Evolutionary conservation across 2,797 vertebrate genomes (phyloP).

Genomic region (Pagetopsis macropterus): DNA sequence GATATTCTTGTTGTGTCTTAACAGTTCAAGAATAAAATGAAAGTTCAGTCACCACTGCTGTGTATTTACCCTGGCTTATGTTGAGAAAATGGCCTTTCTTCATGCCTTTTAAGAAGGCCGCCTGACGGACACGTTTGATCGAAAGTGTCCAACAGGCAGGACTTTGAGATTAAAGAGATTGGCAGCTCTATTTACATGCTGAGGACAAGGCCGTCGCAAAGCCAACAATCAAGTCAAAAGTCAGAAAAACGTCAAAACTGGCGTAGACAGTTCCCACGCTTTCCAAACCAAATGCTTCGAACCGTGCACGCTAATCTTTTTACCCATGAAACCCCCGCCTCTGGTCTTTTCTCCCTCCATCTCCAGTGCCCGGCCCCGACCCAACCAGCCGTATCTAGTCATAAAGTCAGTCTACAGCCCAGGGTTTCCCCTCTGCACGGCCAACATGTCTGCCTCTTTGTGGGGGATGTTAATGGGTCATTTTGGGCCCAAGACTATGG

Average conservation of each 20-base stretch:
- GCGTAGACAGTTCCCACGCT: slow-evolving; percentile 70
- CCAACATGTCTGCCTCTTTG: slow-evolving; percentile 47
- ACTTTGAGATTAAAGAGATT: slow-evolving; percentile 27
- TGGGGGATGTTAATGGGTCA: slow-evolving; percentile 54
- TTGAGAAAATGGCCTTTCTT: slow-evolving; percentile 13
- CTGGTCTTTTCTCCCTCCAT: slow-evolving; percentile 17
- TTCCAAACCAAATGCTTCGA: slow-evolving; percentile 44
- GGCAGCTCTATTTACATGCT: slow-evolving; percentile 44
- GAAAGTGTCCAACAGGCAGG: slow-evolving; percentile 22
- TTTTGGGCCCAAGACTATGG: slow-evolving; percentile 47
- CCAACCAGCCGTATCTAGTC: slow-evolving; percentile 61
- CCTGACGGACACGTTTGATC: slow-evolving; percentile 26
- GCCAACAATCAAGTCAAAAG: slow-evolving; percentile 49
- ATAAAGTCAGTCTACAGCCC: slow-evolving; percentile 50
- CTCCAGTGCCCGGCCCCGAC: slow-evolving; percentile 29
- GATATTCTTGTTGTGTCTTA: neutral
- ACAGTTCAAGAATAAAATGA: slow-evolving; percentile 4
- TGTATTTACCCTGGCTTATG: slow-evolving; percentile 21
- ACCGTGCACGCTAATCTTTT: slow-evolving; percentile 61
- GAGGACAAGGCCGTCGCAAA: slow-evolving; percentile 10
- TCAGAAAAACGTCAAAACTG: slow-evolving; percentile 57
- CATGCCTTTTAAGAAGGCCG: slow-evolving; percentile 2
- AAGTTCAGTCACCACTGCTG: slow-evolving; percentile 1
- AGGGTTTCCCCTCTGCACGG: slow-evolving; percentile 16
- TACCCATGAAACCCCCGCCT: slow-evolving; percentile 40